Conservation (phyloP, 2,888 invertebrate genomes). For the Andrena fulva region DNA sequence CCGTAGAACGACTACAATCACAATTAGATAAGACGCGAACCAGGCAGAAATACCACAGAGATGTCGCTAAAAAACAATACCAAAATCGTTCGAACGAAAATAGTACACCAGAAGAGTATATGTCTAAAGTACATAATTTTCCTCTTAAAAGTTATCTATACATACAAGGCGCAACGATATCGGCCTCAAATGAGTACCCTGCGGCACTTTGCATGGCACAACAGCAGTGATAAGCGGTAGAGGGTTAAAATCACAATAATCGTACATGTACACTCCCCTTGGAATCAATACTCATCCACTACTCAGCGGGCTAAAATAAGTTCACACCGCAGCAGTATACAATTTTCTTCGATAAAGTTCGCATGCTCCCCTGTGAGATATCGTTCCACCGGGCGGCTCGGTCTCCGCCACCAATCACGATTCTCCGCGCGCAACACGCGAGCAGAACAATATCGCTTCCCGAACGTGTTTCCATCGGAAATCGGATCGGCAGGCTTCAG, state of each 20-base stretch:
- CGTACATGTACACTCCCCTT: conserved; percentile 28
- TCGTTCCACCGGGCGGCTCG: conserved; percentile 39
- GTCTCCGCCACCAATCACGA: conserved; percentile 29
- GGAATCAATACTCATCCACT: conserved; percentile 30
- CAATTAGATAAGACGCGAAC: neutral
- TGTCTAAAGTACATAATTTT: neutral
- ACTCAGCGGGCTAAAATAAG: conserved; percentile 14
- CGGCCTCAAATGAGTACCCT: conserved; percentile 29
- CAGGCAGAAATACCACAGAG: neutral
- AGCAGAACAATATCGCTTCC: neutral
- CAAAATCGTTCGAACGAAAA: neutral
- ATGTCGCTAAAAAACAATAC: neutral
- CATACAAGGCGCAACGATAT: conserved; percentile 16
- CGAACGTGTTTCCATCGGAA: neutral
- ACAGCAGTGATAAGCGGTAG: conserved; percentile 48
- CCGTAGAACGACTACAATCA: neutral
- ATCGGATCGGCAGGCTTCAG: conserved; percentile 5
- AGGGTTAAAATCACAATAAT: conserved; percentile 66
- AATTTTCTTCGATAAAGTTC: conserved; percentile 33
- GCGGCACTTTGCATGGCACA: neutral
- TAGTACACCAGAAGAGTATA: neutral
- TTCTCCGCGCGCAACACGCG: neutral
- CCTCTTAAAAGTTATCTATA: conserved; percentile 32
- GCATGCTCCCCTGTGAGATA: conserved; percentile 32
- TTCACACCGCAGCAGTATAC: conserved; percentile 33